Base-by-base conservation (phyloP, 2,113 vertebrate species). In the Perognathus longimembris region DNA sequence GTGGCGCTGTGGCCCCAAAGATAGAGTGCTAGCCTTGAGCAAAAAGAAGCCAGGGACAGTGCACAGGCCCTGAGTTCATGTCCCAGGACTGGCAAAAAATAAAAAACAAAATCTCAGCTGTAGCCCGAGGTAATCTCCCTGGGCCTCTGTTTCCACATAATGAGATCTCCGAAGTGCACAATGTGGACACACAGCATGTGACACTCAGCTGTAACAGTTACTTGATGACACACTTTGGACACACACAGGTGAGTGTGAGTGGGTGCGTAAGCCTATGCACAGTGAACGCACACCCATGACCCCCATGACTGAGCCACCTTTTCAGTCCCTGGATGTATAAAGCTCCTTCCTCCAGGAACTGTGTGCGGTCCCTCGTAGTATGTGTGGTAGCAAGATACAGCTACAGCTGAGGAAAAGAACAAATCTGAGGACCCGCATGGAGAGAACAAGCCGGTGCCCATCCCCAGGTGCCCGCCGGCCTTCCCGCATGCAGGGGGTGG, bases 361-460 rank as follows among this genome's bases (percentile, higher is more conserved):
- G 26, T 21, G 21, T 61, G 30, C 2, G 21, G n/a, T 30, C 64
- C 20, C 21, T 59, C 0, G 9, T 3, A 63, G 9, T 32, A 26
- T 1, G 1, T 4, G 24, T 12, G 64, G 34, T 21, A 24, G 36
- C 6, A 24, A 69, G 59, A 3, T 54, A 54, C 50, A 26, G 69
- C 30, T 5, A 26, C 69, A 32, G 18, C 54, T 17, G 3, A 28
- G 11, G 20, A 26, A 61, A 26, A 24, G 10, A 20, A 24, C 69
- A 5, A 17, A 7, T 21, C 59, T 2, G 3, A 1, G 90, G 18
- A 1, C 8, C 88, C 15, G 18, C 45, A 21, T 11, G 20, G 57
- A 40, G 5, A 36, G 3, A 70, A 2, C 28, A 9, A 0, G 0
- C 1, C 17, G 5, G 24, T 0, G 0, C 40, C 6, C 77, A 15